Evolutionary conservation across 1,140 invertebrate genomes (phyloP).

Genomic region (Wasmannia auropunctata): DNA sequence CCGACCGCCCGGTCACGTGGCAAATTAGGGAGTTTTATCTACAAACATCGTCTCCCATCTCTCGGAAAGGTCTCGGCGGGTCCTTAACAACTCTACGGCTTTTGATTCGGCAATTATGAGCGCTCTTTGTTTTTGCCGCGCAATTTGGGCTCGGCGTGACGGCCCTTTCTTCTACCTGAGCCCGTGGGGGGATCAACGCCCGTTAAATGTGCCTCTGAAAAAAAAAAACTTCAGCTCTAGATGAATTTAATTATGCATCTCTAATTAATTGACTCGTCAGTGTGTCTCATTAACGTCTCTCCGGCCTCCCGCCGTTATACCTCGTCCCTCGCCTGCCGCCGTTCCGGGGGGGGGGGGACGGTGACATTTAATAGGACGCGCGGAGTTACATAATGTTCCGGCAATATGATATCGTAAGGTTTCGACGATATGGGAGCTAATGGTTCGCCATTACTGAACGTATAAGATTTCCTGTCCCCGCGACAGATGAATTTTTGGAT

Average conservation of each 20-base stretch:
- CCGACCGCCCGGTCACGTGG: not conserved
- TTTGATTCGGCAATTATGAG: slow-evolving; percentile 12
- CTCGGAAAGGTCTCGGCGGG: not conserved
- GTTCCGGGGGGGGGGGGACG: slow-evolving; percentile 4
- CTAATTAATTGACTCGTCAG: slow-evolving; percentile 37
- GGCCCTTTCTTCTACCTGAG: not conserved
- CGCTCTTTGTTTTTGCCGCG: not conserved
- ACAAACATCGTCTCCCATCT: not conserved
- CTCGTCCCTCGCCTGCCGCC: not conserved
- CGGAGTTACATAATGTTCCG: slow-evolving; percentile 66
- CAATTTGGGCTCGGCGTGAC: slow-evolving; percentile 13
- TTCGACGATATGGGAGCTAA: slow-evolving; percentile 60
- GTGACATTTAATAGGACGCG: slow-evolving; percentile 67
- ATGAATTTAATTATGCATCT: slow-evolving; percentile 1
- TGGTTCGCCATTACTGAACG: slow-evolving; percentile 71
- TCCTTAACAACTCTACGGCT: slow-evolving; percentile 6
- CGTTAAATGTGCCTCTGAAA: not conserved
- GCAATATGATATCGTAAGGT: slow-evolving; percentile 70
- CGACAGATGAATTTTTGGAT: slow-evolving; percentile 67
- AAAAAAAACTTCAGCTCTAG: not conserved
- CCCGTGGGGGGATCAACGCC: not conserved
- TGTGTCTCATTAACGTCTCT: slow-evolving; percentile 37
- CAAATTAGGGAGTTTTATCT: not conserved
- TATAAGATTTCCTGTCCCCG: slow-evolving; percentile 65
- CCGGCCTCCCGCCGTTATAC: not conserved